A percentile compares a stretch with the other conserved stretches of the same genome.
Evolutionary conservation across 1,140 invertebrate genomes (phyloP).

Genomic region (Tenebrio molitor): DNA sequence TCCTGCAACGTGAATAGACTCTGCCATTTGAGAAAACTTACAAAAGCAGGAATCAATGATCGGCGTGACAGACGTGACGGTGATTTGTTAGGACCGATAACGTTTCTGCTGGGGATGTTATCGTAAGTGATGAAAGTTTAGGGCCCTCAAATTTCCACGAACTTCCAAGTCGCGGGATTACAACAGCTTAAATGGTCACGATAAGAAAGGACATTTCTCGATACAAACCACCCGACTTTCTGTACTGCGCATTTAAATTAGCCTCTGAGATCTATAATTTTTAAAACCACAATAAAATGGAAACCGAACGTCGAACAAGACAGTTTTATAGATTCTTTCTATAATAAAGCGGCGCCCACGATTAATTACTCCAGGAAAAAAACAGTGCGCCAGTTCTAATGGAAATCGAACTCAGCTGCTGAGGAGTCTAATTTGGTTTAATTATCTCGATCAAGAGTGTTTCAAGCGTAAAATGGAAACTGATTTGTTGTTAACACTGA

Average conservation of each 20-base stretch:
- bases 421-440: background rate
- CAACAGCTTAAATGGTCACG: background rate
- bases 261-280: background rate
- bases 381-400: background rate
- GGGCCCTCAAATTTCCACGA: background rate
- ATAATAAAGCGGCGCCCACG: no score
- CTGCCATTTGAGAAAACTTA: slow-evolving; percentile 19
- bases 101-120: slow-evolving; percentile 14
- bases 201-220: slow-evolving; percentile 12
- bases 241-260: slow-evolving; percentile 1
- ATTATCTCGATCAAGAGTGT: background rate
- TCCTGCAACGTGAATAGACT: slow-evolving; percentile 20
- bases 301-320: no score
- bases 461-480: background rate
- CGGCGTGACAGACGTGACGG: slow-evolving; percentile 8
- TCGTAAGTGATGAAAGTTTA: slow-evolving; percentile 26
- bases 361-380: background rate
- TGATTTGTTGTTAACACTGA: no score
- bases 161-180: background rate
- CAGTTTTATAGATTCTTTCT: no score
- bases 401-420: background rate
- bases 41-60: slow-evolving; percentile 27
- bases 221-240: slow-evolving; percentile 1
- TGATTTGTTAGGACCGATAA: slow-evolving; percentile 30
- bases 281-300: no score